phyloP scores from a whole-genome alignment of 2,888 invertebrate genomes.

The Andrena chrysosceles region DNA sequence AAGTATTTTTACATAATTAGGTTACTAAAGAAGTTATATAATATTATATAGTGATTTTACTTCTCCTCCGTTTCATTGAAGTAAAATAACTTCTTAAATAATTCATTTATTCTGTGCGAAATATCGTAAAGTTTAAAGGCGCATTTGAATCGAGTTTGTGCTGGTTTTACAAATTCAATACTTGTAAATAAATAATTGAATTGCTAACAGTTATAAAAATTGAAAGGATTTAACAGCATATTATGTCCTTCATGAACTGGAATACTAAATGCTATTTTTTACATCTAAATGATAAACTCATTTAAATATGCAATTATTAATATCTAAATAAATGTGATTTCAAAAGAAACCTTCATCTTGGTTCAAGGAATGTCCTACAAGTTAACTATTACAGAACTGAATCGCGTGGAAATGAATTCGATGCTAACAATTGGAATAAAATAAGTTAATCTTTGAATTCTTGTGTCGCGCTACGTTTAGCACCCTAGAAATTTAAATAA shows the following conservation, averaged over 20 bases:
- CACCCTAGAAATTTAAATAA: neutral
- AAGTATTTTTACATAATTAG: constrained; percentile 27
- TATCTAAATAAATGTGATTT: neutral
- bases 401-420: neutral
- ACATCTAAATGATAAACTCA: neutral
- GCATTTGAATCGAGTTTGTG: constrained; percentile 36
- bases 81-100: constrained; percentile 2
- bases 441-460: constrained; percentile 2
- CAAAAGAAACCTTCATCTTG: neutral
- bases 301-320: constrained; percentile 3
- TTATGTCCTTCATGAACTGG: neutral
- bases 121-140: constrained; percentile 1
- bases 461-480: neutral
- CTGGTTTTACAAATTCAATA: constrained; percentile 5
- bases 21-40: neutral
- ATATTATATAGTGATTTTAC: neutral
- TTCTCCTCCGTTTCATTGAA: neutral
- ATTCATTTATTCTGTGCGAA: constrained; percentile 7
- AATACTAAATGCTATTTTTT: neutral
- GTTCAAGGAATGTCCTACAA: constrained; percentile 13
- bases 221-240: neutral
- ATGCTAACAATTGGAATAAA: constrained; percentile 7
- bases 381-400: neutral
- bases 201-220: neutral
- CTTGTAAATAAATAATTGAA: neutral